Percentiles rank a stretch among this genome's conserved stretches.
Conservation (phyloP, 1,140 invertebrate species). For the Grapholita molesta region DNA sequence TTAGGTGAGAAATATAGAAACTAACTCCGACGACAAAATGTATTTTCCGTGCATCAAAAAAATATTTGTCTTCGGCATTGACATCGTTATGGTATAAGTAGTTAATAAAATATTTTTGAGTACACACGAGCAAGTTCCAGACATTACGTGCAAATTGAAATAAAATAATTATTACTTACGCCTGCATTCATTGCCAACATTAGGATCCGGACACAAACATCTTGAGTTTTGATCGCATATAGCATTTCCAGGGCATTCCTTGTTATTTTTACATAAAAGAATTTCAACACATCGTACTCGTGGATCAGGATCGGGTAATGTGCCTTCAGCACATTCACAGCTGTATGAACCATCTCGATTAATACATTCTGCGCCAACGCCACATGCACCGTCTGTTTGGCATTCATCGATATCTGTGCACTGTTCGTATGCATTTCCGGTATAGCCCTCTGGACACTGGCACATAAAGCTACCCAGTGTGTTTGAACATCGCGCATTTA, state of each 20-base stretch:
- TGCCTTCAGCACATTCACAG: slow-evolving; percentile 90
- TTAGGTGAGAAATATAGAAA: too few relatives aligned
- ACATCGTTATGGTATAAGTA: too few relatives aligned
- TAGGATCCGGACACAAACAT: slow-evolving; percentile 93
- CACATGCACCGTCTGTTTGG: slow-evolving; percentile 80
- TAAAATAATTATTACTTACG: slow-evolving; percentile 81
- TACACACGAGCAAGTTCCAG: too few relatives aligned
- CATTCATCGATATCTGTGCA: slow-evolving; percentile 94
- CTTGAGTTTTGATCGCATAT: slow-evolving; percentile 87
- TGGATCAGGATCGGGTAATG: slow-evolving; percentile 90
- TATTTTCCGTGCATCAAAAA: too few relatives aligned
- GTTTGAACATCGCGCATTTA: slow-evolving; percentile 91
- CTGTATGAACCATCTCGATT: slow-evolving; percentile 88
- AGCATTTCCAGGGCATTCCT: slow-evolving; percentile 93
- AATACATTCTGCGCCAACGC: slow-evolving; percentile 87
- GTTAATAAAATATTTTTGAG: too few relatives aligned
- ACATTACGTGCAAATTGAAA: slow-evolving; percentile 5
- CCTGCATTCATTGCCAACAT: slow-evolving; percentile 93
- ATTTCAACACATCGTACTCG: slow-evolving; percentile 87
- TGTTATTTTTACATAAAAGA: slow-evolving; percentile 85
- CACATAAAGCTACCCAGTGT: slow-evolving; percentile 87
- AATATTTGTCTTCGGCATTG: too few relatives aligned
- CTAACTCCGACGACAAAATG: too few relatives aligned
- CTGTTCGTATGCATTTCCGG: slow-evolving; percentile 87
- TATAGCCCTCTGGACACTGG: slow-evolving; percentile 87